Evolutionary conservation across 2,888 invertebrate species (phyloP).

Genomic region (Parascotia fuliginaria): DNA sequence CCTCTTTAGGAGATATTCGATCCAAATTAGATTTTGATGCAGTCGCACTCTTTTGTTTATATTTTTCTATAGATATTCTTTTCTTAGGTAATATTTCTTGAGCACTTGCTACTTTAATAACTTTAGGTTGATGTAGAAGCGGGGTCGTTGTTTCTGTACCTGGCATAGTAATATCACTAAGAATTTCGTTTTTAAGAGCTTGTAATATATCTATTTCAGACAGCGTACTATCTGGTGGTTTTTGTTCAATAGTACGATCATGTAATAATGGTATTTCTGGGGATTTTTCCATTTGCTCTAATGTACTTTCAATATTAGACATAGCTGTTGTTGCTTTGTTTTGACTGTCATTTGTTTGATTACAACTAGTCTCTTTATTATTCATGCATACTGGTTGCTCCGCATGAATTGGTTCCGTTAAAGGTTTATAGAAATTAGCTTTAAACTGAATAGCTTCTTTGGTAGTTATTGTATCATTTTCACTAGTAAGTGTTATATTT

Average conservation of each 20-base stretch:
- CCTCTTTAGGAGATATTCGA: constrained; percentile 50
- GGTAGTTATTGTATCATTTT: background rate
- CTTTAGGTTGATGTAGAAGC: constrained; percentile 73
- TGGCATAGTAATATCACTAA: constrained; percentile 65
- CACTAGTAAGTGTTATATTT: background rate
- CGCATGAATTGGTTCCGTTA: constrained; percentile 15
- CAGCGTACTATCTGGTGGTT: constrained; percentile 54
- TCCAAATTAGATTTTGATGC: constrained; percentile 33
- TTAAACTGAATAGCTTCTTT: constrained; percentile 34
- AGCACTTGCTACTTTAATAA: constrained; percentile 69
- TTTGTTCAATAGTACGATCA: constrained; percentile 49
- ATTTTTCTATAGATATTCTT: constrained; percentile 80
- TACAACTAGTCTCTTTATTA: constrained; percentile 1
- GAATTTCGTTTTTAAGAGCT: constrained; percentile 79
- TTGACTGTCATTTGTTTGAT: constrained; percentile 17
- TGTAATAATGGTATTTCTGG: constrained; percentile 69
- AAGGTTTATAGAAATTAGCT: constrained; percentile 70
- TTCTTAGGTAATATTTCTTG: constrained; percentile 68
- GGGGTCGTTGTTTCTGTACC: constrained; percentile 62
- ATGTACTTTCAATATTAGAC: constrained; percentile 26
- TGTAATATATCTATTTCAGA: constrained; percentile 81
- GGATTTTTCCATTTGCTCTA: constrained; percentile 31
- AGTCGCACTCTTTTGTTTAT: constrained; percentile 68
- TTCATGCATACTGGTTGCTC: constrained; percentile 7
- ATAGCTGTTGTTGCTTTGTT: constrained; percentile 1